Percentiles rank a stretch among this genome's conserved stretches.
phyloP scores from a whole-genome alignment of 2,888 invertebrate species.

The Crocallis elinguaria region DNA sequence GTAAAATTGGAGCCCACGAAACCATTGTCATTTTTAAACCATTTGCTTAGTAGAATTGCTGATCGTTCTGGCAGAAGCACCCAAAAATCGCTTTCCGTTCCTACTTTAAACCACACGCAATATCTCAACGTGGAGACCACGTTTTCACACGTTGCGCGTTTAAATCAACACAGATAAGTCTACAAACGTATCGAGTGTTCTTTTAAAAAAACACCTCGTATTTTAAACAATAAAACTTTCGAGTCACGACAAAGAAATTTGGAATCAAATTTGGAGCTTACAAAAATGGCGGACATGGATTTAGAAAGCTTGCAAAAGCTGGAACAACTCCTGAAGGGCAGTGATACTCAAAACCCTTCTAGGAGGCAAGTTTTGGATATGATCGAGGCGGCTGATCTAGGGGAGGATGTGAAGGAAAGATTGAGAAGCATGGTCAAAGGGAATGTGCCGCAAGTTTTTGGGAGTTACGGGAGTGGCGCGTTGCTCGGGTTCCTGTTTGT shows the following conservation, averaged over 20 bases:
- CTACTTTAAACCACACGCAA: constrained; percentile 33
- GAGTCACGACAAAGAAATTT: neutral
- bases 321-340: constrained; percentile 60
- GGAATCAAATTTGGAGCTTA: neutral
- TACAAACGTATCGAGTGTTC: neutral
- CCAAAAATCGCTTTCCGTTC: constrained; percentile 26
- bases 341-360: constrained; percentile 72
- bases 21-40: no score
- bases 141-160: constrained; percentile 35
- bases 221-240: neutral
- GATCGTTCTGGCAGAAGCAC: no score
- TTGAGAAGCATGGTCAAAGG: constrained; percentile 80
- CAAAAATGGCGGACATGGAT: constrained; percentile 52
- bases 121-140: constrained; percentile 54
- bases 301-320: constrained; percentile 49
- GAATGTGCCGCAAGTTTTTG: constrained; percentile 68
- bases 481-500: constrained; percentile 61
- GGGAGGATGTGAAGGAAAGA: constrained; percentile 86
- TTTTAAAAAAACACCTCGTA: neutral
- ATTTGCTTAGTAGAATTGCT: no score
- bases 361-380: constrained; percentile 84
- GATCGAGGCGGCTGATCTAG: constrained; percentile 84
- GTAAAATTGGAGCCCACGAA: no score
- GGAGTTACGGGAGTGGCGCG: constrained; percentile 53
- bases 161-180: constrained; percentile 14